phyloP scores from a whole-genome alignment of 1,140 invertebrate genomes.

The Polyergus mexicanus region DNA sequence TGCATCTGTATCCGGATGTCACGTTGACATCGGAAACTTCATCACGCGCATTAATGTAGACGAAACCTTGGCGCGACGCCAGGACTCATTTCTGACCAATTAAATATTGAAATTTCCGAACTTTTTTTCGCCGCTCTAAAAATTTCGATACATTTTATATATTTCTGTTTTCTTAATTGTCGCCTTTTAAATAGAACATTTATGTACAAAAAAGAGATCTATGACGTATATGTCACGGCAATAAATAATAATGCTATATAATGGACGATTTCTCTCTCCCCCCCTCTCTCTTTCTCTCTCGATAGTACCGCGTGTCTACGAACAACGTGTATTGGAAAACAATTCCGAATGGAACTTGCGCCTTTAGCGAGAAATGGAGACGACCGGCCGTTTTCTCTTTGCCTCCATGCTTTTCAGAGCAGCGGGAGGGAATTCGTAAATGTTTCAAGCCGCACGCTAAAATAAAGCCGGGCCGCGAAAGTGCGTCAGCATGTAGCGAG shows the following conservation, averaged over 20 bases:
- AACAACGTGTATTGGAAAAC: constrained; percentile 14
- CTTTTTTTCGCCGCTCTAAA: not conserved
- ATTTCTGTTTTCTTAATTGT: not conserved
- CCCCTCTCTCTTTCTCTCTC: not conserved
- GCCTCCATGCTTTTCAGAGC: constrained; percentile 44
- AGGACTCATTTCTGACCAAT: constrained; percentile 24
- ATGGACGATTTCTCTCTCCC: not conserved
- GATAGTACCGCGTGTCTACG: not conserved
- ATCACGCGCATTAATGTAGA: constrained; percentile 5
- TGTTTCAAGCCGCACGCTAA: constrained; percentile 71
- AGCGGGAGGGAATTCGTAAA: constrained; percentile 71
- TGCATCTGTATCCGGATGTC: constrained; percentile 40
- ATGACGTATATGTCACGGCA: no score
- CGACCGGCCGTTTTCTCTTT: not conserved
- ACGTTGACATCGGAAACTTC: constrained; percentile 3
- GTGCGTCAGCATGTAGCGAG: constrained; percentile 58
- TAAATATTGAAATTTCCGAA: constrained; percentile 29
- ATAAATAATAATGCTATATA: not conserved
- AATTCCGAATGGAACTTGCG: not conserved
- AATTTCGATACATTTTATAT: not conserved
- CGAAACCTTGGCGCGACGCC: constrained; percentile 25
- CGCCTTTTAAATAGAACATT: not conserved
- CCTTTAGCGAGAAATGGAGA: constrained; percentile 34
- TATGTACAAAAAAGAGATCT: not conserved
- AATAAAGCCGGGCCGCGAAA: constrained; percentile 68